Base-by-base conservation (phyloP, 2,888 invertebrate genomes). In the Marasmarcha lunaedactyla region DNA sequence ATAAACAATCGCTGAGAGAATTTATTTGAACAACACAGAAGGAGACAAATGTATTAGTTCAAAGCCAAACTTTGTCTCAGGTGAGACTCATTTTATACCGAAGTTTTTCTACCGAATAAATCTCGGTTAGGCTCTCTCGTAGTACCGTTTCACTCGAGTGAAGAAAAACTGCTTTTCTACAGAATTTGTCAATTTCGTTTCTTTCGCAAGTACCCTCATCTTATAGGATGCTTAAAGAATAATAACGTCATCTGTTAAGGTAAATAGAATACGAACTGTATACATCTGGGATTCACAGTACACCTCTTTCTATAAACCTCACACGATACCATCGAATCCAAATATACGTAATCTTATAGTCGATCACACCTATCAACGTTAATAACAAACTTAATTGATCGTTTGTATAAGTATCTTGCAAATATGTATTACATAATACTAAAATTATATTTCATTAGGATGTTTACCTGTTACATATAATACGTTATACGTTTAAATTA, bases 191-290 rank as follows among this genome's bases (percentile, higher is more conserved):
- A 54, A 54, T 54, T 50, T 49, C 50, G 11, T 30, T 30, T 30
- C 30, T 53, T 58, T 48, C 47, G 48, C 54, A 47, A 47, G 50
- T 50, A 46, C 50, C 20, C 58, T 54, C 59, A 57, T 57, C 30
- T 30, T 30, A 30, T 30, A 59, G 52, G 64, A 63, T 71, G 57
- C 61, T 73, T 64, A 62, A 63, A 57, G 60, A 65, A 68, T 73
- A 76, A 74, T 72, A 68, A 69, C 62, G 59, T 63, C 65, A 70
- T 71, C 69, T 68, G 67, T 72, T 68, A 68, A 68, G 63, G 73
- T 73, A 74, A 77, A 76, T 74, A 74, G 71, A 74, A 74, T 69
- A 70, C 71, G 68, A 70, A 71, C 66, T 62, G 67, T 71, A 73
- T 72, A 67, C 71, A 66, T 71, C 63, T 56, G 70, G 68, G 74